Percentiles rank a stretch among this genome's conserved stretches.
These are phyloP conservation scores for Apostichopus japonicus DNA, from an alignment of 35 echinoderm and acorn worm genomes.

Conservation along the genomic window DNA sequence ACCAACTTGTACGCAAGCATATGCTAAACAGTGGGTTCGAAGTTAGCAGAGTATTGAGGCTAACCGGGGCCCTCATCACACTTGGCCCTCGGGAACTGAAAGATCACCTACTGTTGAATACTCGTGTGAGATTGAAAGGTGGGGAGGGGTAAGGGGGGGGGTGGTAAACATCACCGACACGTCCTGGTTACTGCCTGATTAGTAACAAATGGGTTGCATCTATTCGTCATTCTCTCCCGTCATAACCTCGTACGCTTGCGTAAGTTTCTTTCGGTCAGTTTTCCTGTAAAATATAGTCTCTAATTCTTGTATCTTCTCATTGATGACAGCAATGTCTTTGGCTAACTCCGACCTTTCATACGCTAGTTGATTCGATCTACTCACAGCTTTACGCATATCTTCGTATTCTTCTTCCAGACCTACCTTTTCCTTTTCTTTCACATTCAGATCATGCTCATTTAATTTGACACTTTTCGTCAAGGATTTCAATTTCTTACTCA, in stretches of 20 bases:
- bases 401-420: constrained; percentile 74
- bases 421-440: constrained; percentile 71
- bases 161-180: too few species aligned
- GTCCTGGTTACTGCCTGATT: too few species aligned
- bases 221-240: constrained; percentile 8
- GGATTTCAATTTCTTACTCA: constrained; percentile 82
- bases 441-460: constrained; percentile 72
- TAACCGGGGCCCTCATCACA: too few species aligned
- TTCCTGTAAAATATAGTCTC: constrained; percentile 90
- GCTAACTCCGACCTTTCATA: constrained; percentile 85
- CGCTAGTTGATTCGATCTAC: constrained; percentile 87
- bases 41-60: too few species aligned
- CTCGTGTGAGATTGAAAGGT: too few species aligned
- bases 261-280: constrained; percentile 84
- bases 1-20: too few species aligned
- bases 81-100: too few species aligned
- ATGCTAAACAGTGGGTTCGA: too few species aligned
- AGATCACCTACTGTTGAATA: too few species aligned
- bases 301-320: constrained; percentile 91
- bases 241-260: constrained; percentile 70
- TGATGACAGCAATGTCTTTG: constrained; percentile 88
- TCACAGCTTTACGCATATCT: constrained; percentile 69
- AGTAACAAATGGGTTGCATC: neutral
- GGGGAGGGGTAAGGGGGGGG: too few species aligned
- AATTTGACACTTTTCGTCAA: constrained; percentile 81